Evolutionary conservation across 2,113 vertebrate genomes (phyloP).

Genomic region (Cryptomyrus ogoouensis): DNA sequence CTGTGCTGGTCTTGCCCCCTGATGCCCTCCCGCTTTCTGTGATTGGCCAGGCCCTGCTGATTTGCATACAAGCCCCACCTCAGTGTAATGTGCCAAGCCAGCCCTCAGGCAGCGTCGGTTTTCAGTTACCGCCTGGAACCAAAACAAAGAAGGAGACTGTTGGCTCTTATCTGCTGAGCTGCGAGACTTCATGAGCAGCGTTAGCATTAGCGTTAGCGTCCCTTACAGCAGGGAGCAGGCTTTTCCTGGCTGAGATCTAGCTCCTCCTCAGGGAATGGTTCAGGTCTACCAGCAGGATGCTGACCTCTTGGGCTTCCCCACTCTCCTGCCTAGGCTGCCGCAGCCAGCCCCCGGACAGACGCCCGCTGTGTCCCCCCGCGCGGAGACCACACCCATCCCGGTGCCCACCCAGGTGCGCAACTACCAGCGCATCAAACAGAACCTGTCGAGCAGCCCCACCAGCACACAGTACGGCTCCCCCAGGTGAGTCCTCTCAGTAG

Average conservation of each 20-base stretch:
- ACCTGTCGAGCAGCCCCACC: constrained; percentile 77
- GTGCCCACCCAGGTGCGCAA: constrained; percentile 93
- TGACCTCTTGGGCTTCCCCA: constrained; percentile 29
- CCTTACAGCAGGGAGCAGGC: not conserved
- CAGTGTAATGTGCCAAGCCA: not conserved
- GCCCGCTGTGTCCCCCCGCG: constrained; percentile 71
- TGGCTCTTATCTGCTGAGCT: not conserved
- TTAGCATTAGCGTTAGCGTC: not conserved
- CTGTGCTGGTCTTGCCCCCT: constrained; percentile 3
- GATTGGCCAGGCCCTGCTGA: constrained; percentile 43
- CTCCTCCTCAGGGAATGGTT: constrained; percentile 17
- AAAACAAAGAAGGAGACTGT: constrained; percentile 35
- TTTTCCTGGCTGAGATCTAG: not conserved
- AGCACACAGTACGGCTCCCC: constrained; percentile 77
- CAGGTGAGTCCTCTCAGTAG: constrained; percentile 63
- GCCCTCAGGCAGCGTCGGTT: constrained; percentile 28
- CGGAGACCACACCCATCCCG: constrained; percentile 83
- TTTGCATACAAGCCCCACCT: constrained; percentile 51
- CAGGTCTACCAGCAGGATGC: constrained; percentile 27
- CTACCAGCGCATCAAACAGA: constrained; percentile 95
- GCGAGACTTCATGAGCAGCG: not conserved
- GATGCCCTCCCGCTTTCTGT: constrained; percentile 30
- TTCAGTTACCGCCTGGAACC: constrained; percentile 15
- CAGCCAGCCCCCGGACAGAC: constrained; percentile 60
- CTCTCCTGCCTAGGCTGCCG: constrained; percentile 60